Percentiles rank a stretch among this genome's conserved stretches.
Conservation (phyloP, 1,140 invertebrate species). For the Drosophila orosa region DNA sequence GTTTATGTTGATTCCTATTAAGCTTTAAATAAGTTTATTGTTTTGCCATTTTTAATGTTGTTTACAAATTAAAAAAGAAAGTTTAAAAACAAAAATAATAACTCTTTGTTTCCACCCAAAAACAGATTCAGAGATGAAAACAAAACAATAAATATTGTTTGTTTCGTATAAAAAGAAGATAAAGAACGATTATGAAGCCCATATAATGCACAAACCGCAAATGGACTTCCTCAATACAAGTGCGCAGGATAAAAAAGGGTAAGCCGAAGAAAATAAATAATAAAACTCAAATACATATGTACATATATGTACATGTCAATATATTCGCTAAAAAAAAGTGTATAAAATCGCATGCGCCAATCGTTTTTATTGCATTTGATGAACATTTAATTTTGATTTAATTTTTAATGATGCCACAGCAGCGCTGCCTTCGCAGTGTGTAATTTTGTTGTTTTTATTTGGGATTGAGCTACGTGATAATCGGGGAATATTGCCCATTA, state of each 20-base stretch:
- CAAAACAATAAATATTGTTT: constrained; percentile 22
- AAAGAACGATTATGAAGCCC: constrained; percentile 4
- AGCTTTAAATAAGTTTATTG: constrained; percentile 1
- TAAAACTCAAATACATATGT: constrained; percentile 12
- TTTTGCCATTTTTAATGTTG: not conserved
- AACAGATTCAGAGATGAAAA: not conserved
- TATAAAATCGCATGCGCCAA: constrained; percentile 42
- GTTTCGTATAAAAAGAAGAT: constrained; percentile 3
- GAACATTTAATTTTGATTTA: constrained; percentile 77
- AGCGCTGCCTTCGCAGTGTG: constrained; percentile 1
- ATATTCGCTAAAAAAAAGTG: constrained; percentile 1
- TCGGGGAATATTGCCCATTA: constrained; percentile 63
- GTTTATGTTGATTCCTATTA: not conserved
- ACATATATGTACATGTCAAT: not conserved
- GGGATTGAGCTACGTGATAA: constrained; percentile 61
- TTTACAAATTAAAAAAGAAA: not conserved
- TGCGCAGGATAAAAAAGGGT: constrained; percentile 1
- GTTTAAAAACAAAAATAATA: constrained; percentile 1
- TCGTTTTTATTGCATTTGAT: constrained; percentile 75
- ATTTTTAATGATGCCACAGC: constrained; percentile 66
- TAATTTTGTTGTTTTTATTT: constrained; percentile 26
- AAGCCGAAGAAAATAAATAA: constrained; percentile 25
- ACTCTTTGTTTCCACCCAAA: not conserved
- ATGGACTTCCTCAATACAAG: constrained; percentile 21
- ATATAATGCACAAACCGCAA: constrained; percentile 10